Base-by-base conservation (phyloP, 2,797 vertebrate genomes). In the Hozukius guyotensis region DNA sequence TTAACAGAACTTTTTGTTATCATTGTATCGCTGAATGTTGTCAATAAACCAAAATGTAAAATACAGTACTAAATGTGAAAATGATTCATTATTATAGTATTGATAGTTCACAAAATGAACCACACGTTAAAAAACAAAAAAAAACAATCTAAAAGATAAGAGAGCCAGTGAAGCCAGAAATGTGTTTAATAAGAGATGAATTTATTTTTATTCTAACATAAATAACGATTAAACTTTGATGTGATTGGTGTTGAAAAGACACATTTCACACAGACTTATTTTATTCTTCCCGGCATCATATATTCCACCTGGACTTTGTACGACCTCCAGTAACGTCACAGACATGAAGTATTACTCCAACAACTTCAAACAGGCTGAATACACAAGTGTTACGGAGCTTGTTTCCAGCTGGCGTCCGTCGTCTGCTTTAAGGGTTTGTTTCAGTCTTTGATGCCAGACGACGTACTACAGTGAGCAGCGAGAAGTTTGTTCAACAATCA, bases 401-500 rank as follows among this genome's bases (percentile, higher is more conserved):
- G 61, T 13, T 34, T 59, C 61, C 67, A 56, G 68, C 49, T 11
- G 77, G 11, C n/a, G 6, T 29, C 18, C 13, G 22, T 36, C 49
- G 11, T 29, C 22, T 10, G 29, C 18, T 29, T 29, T 5, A 24
- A 57, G 16, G 20, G 22, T 31, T 56, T 0, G 14, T 56, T 7
- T 42, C 6, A 4, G 16, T 13, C 31, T 84, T 63, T 74, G 76
- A 76, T 72, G 69, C 22, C 61, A 49, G 52, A 29, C 12, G 34
- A 36, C 4, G 34, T 36, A 0, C 34, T 36, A 59, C 68, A 55
- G 38, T 6, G 14, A 66, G 31, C 34, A 12, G 5, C 1, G 5
- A 18, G 20, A 61, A 6, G 63, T n/a, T n/a, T 24, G 65, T 63
- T 55, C 11, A 27, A 87, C 81, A 73, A 82, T 83, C 71, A 3